phyloP scores from a whole-genome alignment of 2,888 invertebrate species.

The Temnothorax ravouxi region DNA sequence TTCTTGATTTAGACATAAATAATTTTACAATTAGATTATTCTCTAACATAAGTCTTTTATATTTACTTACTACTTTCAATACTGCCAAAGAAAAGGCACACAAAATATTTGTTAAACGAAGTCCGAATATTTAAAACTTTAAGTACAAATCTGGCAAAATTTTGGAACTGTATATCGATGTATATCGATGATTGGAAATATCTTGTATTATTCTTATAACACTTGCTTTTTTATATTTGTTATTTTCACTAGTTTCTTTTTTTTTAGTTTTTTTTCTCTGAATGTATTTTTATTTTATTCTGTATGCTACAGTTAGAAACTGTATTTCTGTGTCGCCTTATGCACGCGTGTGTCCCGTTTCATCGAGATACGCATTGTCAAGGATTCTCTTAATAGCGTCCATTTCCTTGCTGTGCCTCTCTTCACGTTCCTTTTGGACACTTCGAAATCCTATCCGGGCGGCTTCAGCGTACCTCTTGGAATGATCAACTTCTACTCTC shows the following conservation, averaged over 20 bases:
- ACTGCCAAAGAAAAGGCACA: background rate
- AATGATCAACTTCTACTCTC: constrained; percentile 90
- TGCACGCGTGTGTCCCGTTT: constrained; percentile 56
- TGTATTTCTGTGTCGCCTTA: constrained; percentile 21
- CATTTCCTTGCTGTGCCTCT: constrained; percentile 77
- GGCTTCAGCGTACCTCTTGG: constrained; percentile 90
- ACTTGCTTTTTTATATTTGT: background rate
- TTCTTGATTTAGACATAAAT: constrained; percentile 1
- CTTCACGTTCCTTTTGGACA: constrained; percentile 88
- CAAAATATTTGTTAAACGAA: constrained; percentile 11
- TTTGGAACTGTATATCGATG: background rate
- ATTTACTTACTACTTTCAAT: background rate
- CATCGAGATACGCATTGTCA: constrained; percentile 74
- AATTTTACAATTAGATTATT: constrained; percentile 8
- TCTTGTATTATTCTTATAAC: background rate
- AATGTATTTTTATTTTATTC: background rate
- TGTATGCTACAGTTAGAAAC: constrained; percentile 9
- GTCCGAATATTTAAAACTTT: background rate
- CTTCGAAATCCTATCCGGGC: constrained; percentile 89
- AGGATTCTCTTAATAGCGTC: constrained; percentile 73
- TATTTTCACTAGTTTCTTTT: background rate
- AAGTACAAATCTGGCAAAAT: constrained; percentile 27
- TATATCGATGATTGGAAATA: background rate
- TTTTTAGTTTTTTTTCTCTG: background rate
- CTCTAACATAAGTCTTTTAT: background rate